phyloP scores from a whole-genome alignment of 2,888 invertebrate species.

The Lysandra coridon region DNA sequence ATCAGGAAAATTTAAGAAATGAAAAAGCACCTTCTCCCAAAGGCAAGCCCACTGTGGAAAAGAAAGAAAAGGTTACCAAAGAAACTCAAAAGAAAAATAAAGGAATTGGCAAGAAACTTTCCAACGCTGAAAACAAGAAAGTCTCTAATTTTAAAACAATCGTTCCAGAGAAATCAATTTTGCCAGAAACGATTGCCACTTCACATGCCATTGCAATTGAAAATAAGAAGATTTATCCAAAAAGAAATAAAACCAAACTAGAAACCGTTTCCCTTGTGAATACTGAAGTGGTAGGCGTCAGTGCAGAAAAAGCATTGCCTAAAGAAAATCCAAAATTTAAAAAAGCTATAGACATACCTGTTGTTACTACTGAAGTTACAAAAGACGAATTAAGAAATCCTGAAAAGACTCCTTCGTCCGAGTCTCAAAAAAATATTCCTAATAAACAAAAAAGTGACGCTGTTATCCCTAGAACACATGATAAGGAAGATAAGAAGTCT shows the following conservation, averaged over 20 bases:
- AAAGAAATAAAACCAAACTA: not conserved
- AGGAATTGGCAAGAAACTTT: not conserved
- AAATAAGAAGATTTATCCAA: not conserved
- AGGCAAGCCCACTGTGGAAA: not conserved
- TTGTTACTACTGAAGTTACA: not conserved
- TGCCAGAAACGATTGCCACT: not conserved
- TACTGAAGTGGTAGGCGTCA: not conserved
- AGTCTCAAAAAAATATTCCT: not conserved
- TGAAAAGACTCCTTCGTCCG: not conserved
- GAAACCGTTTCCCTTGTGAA: not conserved
- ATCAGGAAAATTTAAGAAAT: not conserved
- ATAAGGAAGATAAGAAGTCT: not conserved
- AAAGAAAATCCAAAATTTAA: not conserved
- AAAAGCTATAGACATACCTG: not conserved
- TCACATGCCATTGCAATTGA: not conserved
- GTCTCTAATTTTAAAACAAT: not conserved
- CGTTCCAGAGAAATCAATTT: not conserved
- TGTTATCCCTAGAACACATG: not conserved
- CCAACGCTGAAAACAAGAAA: not conserved
- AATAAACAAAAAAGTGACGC: conserved; percentile 2
- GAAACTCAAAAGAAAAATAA: conserved; percentile 5
- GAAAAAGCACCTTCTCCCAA: not conserved
- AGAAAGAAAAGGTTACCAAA: not conserved
- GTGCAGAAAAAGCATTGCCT: not conserved
- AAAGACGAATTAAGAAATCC: not conserved